Percentiles rank a stretch among this genome's conserved stretches.
These are phyloP conservation scores for Hydrotaea diabolus DNA, from an alignment of 2,888 invertebrate genomes.

Conservation along the genomic window DNA sequence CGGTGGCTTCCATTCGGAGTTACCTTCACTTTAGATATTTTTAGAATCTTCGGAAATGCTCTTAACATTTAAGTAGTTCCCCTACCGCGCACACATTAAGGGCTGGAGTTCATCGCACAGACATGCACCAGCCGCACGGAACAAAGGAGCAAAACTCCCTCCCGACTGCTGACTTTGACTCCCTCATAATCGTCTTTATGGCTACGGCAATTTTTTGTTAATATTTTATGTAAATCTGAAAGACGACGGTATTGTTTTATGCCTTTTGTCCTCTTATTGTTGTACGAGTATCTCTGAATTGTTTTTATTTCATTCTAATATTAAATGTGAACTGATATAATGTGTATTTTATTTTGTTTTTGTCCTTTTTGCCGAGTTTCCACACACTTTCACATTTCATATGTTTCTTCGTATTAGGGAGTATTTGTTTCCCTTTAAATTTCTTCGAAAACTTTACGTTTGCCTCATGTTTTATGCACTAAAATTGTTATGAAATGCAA, in stretches of 20 bases:
- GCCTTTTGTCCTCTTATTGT: not conserved
- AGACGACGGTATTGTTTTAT: not conserved
- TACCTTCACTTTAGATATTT: not conserved
- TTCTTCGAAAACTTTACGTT: not conserved
- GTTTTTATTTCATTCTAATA: not conserved
- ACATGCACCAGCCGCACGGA: no score
- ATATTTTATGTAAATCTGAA: slow-evolving; percentile 3
- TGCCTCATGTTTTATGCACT: slow-evolving; percentile 28
- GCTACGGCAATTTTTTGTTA: not conserved
- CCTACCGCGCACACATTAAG: not conserved
- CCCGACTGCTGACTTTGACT: not conserved
- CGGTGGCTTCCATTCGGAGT: not conserved
- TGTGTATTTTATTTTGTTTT: not conserved
- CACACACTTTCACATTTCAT: not conserved
- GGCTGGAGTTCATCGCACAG: not conserved
- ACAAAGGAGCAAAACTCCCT: no score
- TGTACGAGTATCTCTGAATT: not conserved
- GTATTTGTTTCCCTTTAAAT: not conserved
- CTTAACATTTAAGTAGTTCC: not conserved
- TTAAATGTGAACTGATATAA: slow-evolving; percentile 1
- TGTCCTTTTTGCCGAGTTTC: not conserved
- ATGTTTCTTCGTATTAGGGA: not conserved
- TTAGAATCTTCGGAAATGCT: not conserved
- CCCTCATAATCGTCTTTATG: not conserved
- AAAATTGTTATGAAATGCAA: slow-evolving; percentile 26